Conservation (phyloP, 2,797 vertebrate genomes). For the Balearica regulorum region DNA sequence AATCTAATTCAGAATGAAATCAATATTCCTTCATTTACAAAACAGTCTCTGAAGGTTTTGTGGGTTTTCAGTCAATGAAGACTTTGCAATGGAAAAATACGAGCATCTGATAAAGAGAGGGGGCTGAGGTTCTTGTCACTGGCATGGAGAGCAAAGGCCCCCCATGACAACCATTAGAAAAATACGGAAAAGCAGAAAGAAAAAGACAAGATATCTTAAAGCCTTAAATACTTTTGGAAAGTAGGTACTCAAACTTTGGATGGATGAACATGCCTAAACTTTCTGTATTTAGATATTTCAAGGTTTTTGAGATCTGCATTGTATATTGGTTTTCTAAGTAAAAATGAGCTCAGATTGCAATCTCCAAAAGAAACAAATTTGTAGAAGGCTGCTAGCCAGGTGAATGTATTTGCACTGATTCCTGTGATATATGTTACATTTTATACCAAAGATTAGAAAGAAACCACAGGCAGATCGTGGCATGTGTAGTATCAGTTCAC, state of each 20-base stretch:
- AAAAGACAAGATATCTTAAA: background rate
- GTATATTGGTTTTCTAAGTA: background rate
- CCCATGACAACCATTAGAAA: background rate
- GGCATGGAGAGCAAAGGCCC: background rate
- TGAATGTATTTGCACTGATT: constrained; percentile 4
- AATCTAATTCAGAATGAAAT: background rate
- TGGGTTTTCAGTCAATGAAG: background rate
- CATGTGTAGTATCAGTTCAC: constrained; percentile 52
- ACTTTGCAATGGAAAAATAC: background rate
- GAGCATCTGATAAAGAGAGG: background rate
- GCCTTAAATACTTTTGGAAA: background rate
- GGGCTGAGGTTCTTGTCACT: background rate
- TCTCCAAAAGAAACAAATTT: constrained; percentile 12
- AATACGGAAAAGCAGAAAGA: background rate
- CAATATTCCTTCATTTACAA: background rate
- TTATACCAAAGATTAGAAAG: constrained; percentile 30
- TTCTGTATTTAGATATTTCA: background rate
- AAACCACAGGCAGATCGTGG: constrained; percentile 27
- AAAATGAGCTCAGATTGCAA: constrained; percentile 22
- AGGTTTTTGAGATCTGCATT: background rate
- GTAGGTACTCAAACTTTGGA: background rate
- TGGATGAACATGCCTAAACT: background rate
- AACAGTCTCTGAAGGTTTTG: background rate
- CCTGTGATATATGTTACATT: background rate
- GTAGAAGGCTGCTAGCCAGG: constrained; percentile 5